These are phyloP conservation scores for Falcaria lacertinaria DNA, from an alignment of 2,888 invertebrate species.

Conservation along the genomic window DNA sequence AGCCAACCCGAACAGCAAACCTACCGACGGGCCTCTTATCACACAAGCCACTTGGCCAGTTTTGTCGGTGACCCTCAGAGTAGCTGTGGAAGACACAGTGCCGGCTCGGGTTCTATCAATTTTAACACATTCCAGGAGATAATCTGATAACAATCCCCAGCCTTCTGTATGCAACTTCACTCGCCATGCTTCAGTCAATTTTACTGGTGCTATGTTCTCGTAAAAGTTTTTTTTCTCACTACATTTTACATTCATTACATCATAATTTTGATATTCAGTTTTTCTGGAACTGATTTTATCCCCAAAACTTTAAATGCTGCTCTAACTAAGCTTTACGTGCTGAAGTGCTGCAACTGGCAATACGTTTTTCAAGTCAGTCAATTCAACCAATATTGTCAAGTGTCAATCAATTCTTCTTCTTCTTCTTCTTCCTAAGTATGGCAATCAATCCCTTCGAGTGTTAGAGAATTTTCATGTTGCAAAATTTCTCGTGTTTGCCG, in stretches of 20 bases:
- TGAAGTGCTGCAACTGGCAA: too few relatives aligned
- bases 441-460: too few relatives aligned
- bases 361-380: too few relatives aligned
- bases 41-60: constrained; percentile 61
- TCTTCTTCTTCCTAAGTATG: too few relatives aligned
- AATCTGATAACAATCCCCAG: constrained; percentile 65
- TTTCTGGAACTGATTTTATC: too few relatives aligned
- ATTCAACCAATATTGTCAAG: too few relatives aligned
- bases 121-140: constrained; percentile 67
- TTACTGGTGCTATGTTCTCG: constrained; percentile 40
- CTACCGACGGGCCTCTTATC: constrained; percentile 49
- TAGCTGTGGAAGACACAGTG: constrained; percentile 44
- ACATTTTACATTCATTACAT: constrained; percentile 25
- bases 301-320: too few relatives aligned
- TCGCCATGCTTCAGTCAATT: constrained; percentile 50
- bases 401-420: too few relatives aligned
- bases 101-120: constrained; percentile 42
- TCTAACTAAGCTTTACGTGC: too few relatives aligned
- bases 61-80: constrained; percentile 54
- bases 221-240: constrained; percentile 26
- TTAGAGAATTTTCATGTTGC: too few relatives aligned
- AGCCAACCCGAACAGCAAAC: constrained; percentile 55
- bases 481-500: too few relatives aligned
- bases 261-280: neutral
- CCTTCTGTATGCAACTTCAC: constrained; percentile 43